phyloP scores from a whole-genome alignment of 53 echinoderm and acorn worm species.

The Paelopatides confundens region DNA sequence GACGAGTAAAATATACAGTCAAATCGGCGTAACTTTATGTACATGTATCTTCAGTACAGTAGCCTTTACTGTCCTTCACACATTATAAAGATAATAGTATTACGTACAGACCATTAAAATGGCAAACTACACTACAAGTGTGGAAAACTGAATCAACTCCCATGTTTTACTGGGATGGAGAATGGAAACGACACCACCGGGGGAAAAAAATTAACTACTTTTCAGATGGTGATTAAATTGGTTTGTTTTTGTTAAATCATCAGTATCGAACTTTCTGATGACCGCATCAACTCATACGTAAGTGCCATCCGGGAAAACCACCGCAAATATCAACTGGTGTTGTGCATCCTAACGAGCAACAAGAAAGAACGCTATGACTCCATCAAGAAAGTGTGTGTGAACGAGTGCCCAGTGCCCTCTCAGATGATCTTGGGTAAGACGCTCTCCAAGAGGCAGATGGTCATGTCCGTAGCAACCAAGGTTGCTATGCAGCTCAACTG shows the following conservation, averaged over 20 bases:
- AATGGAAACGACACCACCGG: no score
- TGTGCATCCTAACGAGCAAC: conserved; percentile 85
- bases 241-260: neutral
- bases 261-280: conserved; percentile 22
- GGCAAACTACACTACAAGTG: no score
- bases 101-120: no score
- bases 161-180: no score
- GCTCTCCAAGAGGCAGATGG: conserved; percentile 74
- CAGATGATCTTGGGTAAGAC: conserved; percentile 81
- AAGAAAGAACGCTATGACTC: conserved; percentile 95
- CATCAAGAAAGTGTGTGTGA: conserved; percentile 89
- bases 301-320: conserved; percentile 61
- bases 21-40: no score
- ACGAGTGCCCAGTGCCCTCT: conserved; percentile 77
- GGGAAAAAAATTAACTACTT: no score
- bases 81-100: no score
- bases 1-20: no score
- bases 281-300: conserved; percentile 77
- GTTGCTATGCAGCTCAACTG: conserved; percentile 97
- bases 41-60: no score
- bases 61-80: no score
- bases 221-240: neutral
- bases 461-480: conserved; percentile 97
- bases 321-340: conserved; percentile 73
- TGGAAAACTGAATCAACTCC: no score